Conservation (phyloP, 1,140 invertebrate species). For the Zaprionus camerounensis region DNA sequence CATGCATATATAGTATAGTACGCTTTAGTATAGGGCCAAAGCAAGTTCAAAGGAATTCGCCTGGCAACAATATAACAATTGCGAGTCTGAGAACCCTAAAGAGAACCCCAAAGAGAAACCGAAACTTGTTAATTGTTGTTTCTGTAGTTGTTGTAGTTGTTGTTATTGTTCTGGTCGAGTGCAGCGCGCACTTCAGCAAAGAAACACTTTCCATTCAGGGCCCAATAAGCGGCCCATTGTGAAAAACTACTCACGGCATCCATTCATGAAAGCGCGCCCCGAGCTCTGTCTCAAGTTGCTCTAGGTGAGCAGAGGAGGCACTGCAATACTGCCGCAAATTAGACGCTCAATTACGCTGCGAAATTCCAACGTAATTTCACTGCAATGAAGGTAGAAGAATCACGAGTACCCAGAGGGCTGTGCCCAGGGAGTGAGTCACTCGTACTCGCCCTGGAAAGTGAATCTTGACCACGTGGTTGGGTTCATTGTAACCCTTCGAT, state of each 20-base stretch:
- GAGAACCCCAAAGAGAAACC: constrained; percentile 18
- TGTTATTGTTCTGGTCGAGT: constrained; percentile 64
- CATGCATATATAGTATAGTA: constrained; percentile 15
- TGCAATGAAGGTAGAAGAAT: neutral
- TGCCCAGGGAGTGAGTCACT: constrained; percentile 42
- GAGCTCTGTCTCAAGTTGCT: constrained; percentile 2
- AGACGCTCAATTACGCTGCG: constrained; percentile 75
- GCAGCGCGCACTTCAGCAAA: constrained; percentile 61
- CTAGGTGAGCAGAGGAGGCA: constrained; percentile 16
- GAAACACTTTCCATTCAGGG: constrained; percentile 74
- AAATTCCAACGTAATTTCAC: constrained; percentile 68
- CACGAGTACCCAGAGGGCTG: neutral
- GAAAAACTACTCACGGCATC: constrained; percentile 26
- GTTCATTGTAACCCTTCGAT: constrained; percentile 44
- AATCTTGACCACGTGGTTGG: constrained; percentile 77
- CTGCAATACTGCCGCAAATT: constrained; percentile 69
- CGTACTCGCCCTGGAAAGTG: constrained; percentile 54
- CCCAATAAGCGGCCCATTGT: constrained; percentile 59
- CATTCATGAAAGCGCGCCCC: constrained; percentile 68
- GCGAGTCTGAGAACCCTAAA: constrained; percentile 24
- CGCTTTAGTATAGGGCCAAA: constrained; percentile 6
- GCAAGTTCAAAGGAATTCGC: constrained; percentile 72
- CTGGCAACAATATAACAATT: constrained; percentile 60
- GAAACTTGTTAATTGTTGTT: constrained; percentile 78
- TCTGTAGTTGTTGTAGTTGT: neutral